Evolutionary conservation across 2,113 vertebrate genomes (phyloP), one percentile per base, ranked within the genome.

Genomic region (Burhinus oedicnemus): DNA sequence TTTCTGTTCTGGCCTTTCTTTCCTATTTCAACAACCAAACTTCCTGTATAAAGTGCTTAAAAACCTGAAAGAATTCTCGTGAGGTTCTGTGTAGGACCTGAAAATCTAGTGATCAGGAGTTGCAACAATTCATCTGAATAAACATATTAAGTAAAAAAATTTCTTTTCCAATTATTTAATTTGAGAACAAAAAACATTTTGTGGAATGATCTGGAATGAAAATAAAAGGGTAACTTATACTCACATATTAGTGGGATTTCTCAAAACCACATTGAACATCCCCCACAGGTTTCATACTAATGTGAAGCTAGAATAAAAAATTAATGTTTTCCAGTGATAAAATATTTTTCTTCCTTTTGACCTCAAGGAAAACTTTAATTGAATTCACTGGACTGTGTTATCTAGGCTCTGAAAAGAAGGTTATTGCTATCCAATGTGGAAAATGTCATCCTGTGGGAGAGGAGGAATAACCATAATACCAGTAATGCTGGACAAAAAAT

Each of bases 391-490:
- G 52, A 18, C 64, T 87, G 5, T 12, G 69, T 13, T 52, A 57
- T 49, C 49, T 49, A 54, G 52, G 16, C 19, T 89, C 32, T 80
- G 81, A 84, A 95, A 95, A 87, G 26, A 79, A 30, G 36, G 27
- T 49, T 89, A n/a, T 65, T 92, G 49, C 30, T 70, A 60, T 55
- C 12, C 30, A 89, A 16, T 8, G 23, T 81, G 54, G 84, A 94
- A 93, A 89, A 92, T 79, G 29, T 95, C 87, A 92, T 92, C 52
- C 40, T 88, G 68, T 91, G 87, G 77, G 38, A 91, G 58, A 75
- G 40, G 29, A 79, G n/a, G 44, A 29, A 77, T 77, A 94, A 94
- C 79, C 87, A 83, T 96, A 97, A 97, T 95, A 64, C 77, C 42
- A 38, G 44, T 26, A 84, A 89, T 81, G 60, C 27, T 69, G 55